phyloP scores from a whole-genome alignment of 2,888 invertebrate species.

The Drosophila crucigera region DNA sequence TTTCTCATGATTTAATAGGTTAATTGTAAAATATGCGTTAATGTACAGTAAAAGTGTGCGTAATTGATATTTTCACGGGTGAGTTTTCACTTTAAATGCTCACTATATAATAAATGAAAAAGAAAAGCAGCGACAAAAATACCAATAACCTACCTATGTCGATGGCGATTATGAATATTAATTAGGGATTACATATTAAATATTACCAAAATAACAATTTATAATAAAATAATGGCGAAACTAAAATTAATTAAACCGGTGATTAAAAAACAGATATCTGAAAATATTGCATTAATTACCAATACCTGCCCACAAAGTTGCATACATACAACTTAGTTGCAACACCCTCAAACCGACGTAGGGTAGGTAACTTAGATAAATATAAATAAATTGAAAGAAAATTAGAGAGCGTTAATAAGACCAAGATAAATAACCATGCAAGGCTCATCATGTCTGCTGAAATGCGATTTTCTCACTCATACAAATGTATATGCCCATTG shows the following conservation, averaged over 20 bases:
- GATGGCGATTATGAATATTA: background rate
- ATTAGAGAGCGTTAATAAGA: background rate
- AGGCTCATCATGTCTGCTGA: conserved; percentile 5
- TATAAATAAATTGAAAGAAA: background rate
- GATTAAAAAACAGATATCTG: conserved; percentile 3
- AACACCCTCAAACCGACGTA: background rate
- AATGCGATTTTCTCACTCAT: conserved; percentile 61
- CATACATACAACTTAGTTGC: background rate
- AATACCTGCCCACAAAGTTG: background rate
- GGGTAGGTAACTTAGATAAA: background rate
- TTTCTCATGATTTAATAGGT: conserved; percentile 14
- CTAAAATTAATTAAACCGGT: background rate
- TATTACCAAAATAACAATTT: background rate
- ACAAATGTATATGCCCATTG: conserved; percentile 46
- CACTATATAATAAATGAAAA: background rate
- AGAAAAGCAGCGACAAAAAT: background rate
- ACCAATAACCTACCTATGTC: background rate
- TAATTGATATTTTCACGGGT: conserved; percentile 27
- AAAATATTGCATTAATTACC: conserved; percentile 50
- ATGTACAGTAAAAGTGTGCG: background rate
- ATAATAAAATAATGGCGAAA: background rate
- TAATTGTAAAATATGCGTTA: conserved; percentile 28
- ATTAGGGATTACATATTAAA: background rate
- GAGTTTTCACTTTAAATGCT: background rate
- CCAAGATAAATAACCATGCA: background rate